Evolutionary conservation across 30 jellyfish, hydroid and myxozoan genomes (phyloP), one percentile per base, ranked within the genome.

Genomic region (Aurelia sp.): DNA sequence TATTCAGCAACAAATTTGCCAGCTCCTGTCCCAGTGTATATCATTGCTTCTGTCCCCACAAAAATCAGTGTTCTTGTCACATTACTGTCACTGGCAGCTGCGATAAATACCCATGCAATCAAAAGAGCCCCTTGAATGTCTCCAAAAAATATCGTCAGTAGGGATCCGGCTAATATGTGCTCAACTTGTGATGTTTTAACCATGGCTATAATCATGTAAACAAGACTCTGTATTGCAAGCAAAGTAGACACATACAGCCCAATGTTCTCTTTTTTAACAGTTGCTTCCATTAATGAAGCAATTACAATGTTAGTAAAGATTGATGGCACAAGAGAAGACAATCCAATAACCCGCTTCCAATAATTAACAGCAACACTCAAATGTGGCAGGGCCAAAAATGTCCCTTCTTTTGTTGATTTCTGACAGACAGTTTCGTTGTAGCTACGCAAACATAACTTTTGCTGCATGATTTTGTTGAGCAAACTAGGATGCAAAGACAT

Each of bases 151-250:
- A 40, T 44, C 31, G 35, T 82, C n/a, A 82, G 84, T 38, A 82
- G 2, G 41, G 57, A 50, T 4, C 92, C 86, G 20, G 80, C 82
- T 30, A 82, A 63, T 30, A 82, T 8, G 50, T 70, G 85, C 61
- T 58, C 71, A 8, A 59, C 84, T 82, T 53, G 20, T 2, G 86
- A 64, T n/a, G 82, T 8, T 19, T 69, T 61, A 33, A 51, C 16
- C 21, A 60, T 30, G 13, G 81, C 40, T 7, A 82, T 51, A 2
- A 51, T 71, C 92, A 82, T 10, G 9, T 69, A 82, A 13, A 82
- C 86, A 5, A 82, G 85, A 59, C 92, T 82, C 55, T 82, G 92
- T 8, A 67, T 17, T 24, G 74, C 85, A 7, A 82, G 62, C 9
- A 82, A 50, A 21, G 35, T 65, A 13, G 80, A 21, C 5, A 82